Percentiles rank a stretch among this genome's conserved stretches.
Evolutionary conservation across 2,113 vertebrate genomes (phyloP).

Genomic region (Trochalopteron elliotii): DNA sequence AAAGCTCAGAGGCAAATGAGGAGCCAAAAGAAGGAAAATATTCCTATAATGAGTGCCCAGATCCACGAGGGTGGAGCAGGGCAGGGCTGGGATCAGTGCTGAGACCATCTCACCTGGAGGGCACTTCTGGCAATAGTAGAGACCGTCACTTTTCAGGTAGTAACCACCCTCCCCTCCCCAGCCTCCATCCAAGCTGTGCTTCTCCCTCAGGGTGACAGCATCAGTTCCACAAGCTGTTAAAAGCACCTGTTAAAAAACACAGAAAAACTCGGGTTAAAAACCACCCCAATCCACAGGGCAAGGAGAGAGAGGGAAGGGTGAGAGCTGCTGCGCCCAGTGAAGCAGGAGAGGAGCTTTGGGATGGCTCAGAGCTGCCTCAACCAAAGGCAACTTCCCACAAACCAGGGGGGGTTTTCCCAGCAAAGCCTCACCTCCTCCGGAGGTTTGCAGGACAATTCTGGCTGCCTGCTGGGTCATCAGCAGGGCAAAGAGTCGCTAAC

Average conservation of each 20-base stretch:
- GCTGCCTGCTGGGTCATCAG: too few species aligned
- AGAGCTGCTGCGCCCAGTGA: not conserved
- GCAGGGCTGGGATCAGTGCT: not conserved
- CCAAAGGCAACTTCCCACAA: too few species aligned
- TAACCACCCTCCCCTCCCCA: not conserved
- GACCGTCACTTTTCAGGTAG: too few species aligned
- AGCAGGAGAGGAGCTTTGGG: not conserved
- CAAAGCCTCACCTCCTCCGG: too few species aligned
- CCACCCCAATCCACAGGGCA: fast-evolving
- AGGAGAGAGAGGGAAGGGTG: not conserved
- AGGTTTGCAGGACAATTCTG: too few species aligned
- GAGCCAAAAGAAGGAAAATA: not conserved
- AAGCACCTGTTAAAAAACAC: not conserved
- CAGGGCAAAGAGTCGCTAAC: too few species aligned
- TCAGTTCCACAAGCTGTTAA: fast-evolving
- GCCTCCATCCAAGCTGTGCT: not conserved
- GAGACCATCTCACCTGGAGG: not conserved
- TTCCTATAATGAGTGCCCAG: not conserved
- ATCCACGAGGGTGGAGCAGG: fast-evolving
- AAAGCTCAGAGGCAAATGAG: not conserved
- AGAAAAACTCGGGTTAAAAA: not conserved
- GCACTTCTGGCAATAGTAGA: not conserved
- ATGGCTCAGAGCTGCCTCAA: too few species aligned
- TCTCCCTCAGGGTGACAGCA: not conserved
- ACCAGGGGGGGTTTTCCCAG: too few species aligned